Evolutionary conservation across 2,113 vertebrate species (phyloP).

Genomic region (Leptosomus discolor): DNA sequence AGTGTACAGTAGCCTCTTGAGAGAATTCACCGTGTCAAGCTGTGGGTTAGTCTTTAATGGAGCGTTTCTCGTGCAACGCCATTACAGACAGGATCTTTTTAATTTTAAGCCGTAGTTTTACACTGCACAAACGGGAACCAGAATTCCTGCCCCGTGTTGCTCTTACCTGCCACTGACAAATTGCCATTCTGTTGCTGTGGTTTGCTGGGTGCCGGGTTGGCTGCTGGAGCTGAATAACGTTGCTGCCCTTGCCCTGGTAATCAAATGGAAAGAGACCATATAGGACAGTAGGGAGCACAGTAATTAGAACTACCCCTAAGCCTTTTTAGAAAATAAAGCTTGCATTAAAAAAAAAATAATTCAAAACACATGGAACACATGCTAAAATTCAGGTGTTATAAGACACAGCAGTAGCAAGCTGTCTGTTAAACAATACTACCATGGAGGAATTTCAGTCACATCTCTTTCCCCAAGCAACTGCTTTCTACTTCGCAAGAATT

Average conservation of each 20-base stretch:
- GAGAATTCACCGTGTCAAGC: not conserved
- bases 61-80: not conserved
- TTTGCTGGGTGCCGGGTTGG: slow-evolving; percentile 45
- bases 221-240: slow-evolving; percentile 32
- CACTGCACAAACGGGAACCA: not conserved
- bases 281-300: not conserved
- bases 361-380: not conserved
- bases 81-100: not conserved
- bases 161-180: slow-evolving; percentile 64
- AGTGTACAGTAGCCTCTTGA: not conserved
- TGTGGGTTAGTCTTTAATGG: not conserved
- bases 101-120: not conserved
- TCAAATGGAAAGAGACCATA: not conserved
- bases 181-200: slow-evolving; percentile 63
- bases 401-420: not conserved
- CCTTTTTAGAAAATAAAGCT: not conserved
- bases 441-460: slow-evolving; percentile 15
- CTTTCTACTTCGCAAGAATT: slow-evolving; percentile 23
- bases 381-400: not conserved
- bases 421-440: not conserved
- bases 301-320: not conserved
- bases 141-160: not conserved
- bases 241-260: slow-evolving; percentile 67
- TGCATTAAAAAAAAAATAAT: not conserved
- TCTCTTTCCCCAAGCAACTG: slow-evolving; percentile 26